A percentile compares a stretch with the other conserved stretches of the same genome.
Conservation (phyloP, 1,140 invertebrate genomes). For the Diabrotica virgifera region DNA sequence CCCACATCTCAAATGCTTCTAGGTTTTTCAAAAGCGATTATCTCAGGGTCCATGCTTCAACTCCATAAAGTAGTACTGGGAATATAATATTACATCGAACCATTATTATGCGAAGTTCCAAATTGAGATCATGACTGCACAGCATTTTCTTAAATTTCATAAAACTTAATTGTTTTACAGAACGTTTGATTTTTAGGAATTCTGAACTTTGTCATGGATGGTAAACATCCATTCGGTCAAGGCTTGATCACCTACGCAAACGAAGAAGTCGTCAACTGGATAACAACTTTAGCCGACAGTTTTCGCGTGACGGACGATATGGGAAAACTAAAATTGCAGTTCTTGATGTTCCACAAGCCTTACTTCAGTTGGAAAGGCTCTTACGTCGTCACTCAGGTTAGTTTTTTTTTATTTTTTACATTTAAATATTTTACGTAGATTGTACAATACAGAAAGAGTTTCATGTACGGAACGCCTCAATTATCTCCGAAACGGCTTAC, state of each 20-base stretch:
- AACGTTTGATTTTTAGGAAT: constrained; percentile 51
- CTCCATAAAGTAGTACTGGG: too few relatives aligned
- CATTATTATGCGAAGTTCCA: too few relatives aligned
- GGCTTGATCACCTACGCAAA: constrained; percentile 98
- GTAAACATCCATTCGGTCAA: constrained; percentile 95
- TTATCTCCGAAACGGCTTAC: too few relatives aligned
- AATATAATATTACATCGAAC: too few relatives aligned
- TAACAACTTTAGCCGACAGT: constrained; percentile 94
- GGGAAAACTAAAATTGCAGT: constrained; percentile 92
- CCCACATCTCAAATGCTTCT: too few relatives aligned
- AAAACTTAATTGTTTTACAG: too few relatives aligned
- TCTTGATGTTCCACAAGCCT: constrained; percentile 91
- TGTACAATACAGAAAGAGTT: too few relatives aligned
- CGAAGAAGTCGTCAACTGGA: constrained; percentile 94
- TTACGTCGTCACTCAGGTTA: constrained; percentile 89
- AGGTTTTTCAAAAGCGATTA: too few relatives aligned
- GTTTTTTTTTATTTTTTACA: background rate
- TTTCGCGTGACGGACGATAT: constrained; percentile 96
- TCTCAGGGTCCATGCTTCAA: too few relatives aligned
- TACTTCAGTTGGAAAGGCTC: constrained; percentile 98
- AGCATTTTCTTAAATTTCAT: too few relatives aligned
- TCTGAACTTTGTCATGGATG: constrained; percentile 93
- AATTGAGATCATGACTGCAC: too few relatives aligned
- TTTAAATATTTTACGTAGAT: background rate
- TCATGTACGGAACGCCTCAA: too few relatives aligned